Conservation (phyloP, 1,140 invertebrate genomes). For the Drosophila sp. region DNA sequence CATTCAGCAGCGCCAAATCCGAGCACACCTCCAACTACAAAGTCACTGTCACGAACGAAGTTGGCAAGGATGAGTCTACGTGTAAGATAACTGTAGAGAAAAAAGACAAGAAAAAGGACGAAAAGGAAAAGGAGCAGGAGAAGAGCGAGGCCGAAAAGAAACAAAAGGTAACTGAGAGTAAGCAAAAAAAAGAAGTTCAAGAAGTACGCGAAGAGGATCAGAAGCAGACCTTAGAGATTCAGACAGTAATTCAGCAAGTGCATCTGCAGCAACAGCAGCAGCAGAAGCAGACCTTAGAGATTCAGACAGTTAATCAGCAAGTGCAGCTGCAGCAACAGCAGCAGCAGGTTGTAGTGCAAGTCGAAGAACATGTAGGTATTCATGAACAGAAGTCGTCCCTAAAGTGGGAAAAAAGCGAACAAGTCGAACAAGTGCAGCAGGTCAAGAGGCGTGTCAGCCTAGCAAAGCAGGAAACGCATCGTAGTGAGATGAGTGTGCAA, state of each 20-base stretch:
- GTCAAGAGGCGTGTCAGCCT: background rate
- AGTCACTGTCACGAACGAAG: conserved; percentile 91
- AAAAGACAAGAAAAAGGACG: conserved; percentile 72
- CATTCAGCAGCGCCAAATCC: conserved; percentile 88
- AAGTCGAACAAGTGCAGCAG: conserved; percentile 16
- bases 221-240: background rate
- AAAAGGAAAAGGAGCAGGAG: conserved; percentile 75
- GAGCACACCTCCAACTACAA: conserved; percentile 91
- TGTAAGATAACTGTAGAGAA: conserved; percentile 88
- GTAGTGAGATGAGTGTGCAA: conserved; percentile 16
- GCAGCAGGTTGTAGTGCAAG: background rate
- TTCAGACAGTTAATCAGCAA: background rate
- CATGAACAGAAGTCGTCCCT: conserved; percentile 8
- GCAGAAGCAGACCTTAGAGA: conserved; percentile 4
- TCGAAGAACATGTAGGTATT: background rate
- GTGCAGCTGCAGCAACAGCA: no score
- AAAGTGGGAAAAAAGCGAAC: background rate
- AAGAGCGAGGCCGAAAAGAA: conserved; percentile 69
- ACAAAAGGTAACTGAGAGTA: conserved; percentile 61
- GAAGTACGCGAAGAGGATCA: conserved; percentile 9
- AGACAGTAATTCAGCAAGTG: conserved; percentile 7
- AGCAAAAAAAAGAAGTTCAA: conserved; percentile 3
- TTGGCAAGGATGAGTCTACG: conserved; percentile 91
- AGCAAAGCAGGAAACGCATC: conserved; percentile 5
- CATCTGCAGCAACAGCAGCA: background rate